phyloP scores from a whole-genome alignment of 2,113 vertebrate species.

The Galemys pyrenaicus region DNA sequence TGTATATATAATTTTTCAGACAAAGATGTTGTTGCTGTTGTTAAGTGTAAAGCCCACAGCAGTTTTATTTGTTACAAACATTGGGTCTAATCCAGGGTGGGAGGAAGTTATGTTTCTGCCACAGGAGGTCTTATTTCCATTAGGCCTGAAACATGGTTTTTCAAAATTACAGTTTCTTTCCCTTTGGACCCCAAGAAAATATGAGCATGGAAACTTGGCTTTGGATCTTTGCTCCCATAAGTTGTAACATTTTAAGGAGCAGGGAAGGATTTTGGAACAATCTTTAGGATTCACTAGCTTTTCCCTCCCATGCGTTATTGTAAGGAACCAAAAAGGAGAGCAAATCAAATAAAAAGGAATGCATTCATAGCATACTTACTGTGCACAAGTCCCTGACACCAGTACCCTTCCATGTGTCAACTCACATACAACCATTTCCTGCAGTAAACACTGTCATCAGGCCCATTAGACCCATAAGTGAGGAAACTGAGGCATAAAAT shows the following conservation, averaged over 20 bases:
- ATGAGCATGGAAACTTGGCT: constrained; percentile 30
- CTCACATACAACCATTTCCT: background rate
- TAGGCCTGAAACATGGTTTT: constrained; percentile 40
- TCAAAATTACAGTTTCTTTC: constrained; percentile 48
- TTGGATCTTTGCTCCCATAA: constrained; percentile 36
- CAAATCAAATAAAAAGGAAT: constrained; percentile 39
- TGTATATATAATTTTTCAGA: constrained; percentile 37
- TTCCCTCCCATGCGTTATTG: background rate
- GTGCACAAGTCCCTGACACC: background rate
- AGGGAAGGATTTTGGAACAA: constrained; percentile 41
- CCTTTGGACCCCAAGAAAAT: background rate
- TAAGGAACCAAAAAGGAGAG: background rate
- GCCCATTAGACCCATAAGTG: background rate
- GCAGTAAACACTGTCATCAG: background rate
- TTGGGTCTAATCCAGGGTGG: background rate
- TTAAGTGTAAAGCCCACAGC: constrained; percentile 63
- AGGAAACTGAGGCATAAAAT: background rate
- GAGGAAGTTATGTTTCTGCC: background rate
- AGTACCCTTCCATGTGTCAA: background rate
- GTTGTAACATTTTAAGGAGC: constrained; percentile 40
- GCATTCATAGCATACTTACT: background rate
- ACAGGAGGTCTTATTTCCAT: constrained; percentile 44
- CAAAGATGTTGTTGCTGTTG: constrained; percentile 68
- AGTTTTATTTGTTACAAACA: constrained; percentile 62
- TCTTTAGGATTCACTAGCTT: constrained; percentile 24